A percentile compares a stretch with the other conserved stretches of the same genome.
These are phyloP conservation scores for Sinella curviseta DNA, from an alignment of 1,140 invertebrate genomes.

Conservation along the genomic window DNA sequence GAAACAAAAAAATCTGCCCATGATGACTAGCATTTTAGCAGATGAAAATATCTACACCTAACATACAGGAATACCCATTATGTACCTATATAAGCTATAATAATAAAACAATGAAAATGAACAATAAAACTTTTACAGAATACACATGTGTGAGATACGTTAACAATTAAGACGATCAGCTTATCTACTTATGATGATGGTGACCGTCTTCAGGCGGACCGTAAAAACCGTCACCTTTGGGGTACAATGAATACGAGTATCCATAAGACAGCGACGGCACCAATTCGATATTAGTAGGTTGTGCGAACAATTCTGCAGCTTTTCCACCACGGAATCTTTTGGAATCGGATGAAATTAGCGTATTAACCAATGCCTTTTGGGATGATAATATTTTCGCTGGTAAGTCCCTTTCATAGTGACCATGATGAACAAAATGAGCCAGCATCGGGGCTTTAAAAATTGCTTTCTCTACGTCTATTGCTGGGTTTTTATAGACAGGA, in stretches of 20 bases:
- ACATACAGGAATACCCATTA: too few species aligned
- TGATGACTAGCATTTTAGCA: too few species aligned
- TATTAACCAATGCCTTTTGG: neutral
- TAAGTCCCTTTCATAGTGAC: neutral
- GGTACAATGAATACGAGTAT: conserved; percentile 39
- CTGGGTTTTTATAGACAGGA: neutral
- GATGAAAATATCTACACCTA: too few species aligned
- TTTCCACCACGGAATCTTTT: neutral
- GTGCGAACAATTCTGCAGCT: neutral
- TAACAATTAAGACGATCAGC: neutral
- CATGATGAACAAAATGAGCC: neutral
- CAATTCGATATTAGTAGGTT: conserved; percentile 24
- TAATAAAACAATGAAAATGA: too few species aligned
- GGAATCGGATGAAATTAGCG: neutral
- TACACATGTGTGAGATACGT: neutral
- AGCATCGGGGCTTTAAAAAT: neutral
- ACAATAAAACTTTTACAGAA: neutral
- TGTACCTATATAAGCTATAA: too few species aligned
- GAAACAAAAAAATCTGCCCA: too few species aligned
- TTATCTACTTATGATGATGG: conserved; percentile 7
- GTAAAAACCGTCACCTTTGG: neutral
- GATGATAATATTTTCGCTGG: neutral
- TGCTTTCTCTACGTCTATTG: neutral
- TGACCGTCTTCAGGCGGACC: neutral
- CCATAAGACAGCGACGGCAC: conserved; percentile 47